These are phyloP conservation scores for Oligia strigilis DNA, from an alignment of 2,888 invertebrate genomes.

Conservation along the genomic window DNA sequence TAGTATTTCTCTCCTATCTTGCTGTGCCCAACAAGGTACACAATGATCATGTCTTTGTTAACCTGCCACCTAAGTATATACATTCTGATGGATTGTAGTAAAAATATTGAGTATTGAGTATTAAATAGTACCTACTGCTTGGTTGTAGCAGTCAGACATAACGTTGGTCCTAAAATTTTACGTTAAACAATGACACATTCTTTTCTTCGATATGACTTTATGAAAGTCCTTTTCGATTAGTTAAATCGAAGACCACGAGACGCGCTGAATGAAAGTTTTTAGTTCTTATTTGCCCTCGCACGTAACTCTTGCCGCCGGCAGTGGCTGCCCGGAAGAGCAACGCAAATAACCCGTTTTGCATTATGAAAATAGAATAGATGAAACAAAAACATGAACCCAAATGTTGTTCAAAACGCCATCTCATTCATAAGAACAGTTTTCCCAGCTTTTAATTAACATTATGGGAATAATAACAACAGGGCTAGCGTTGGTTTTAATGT, in stretches of 20 bases:
- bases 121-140: not conserved
- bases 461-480: conserved; percentile 64
- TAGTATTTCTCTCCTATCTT: not conserved
- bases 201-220: not conserved
- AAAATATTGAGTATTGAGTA: not conserved
- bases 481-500: conserved; percentile 9
- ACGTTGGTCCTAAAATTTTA: not conserved
- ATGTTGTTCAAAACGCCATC: conserved; percentile 73
- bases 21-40: not conserved
- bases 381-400: conserved; percentile 76
- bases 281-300: conserved; percentile 75
- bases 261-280: conserved; percentile 77
- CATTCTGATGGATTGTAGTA: no score
- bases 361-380: conserved; percentile 83
- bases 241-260: conserved; percentile 42
- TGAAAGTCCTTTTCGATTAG: conserved; percentile 41
- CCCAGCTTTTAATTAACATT: conserved; percentile 73
- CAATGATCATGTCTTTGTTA: not conserved
- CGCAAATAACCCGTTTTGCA: conserved; percentile 84
- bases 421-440: conserved; percentile 72
- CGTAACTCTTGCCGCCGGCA: conserved; percentile 41
- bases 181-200: not conserved
- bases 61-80: not conserved
- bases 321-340: conserved; percentile 76
- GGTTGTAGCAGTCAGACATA: not conserved